Evolutionary conservation across 2,888 invertebrate genomes (phyloP).

Genomic region (Mesopsocus fuscifrons): DNA sequence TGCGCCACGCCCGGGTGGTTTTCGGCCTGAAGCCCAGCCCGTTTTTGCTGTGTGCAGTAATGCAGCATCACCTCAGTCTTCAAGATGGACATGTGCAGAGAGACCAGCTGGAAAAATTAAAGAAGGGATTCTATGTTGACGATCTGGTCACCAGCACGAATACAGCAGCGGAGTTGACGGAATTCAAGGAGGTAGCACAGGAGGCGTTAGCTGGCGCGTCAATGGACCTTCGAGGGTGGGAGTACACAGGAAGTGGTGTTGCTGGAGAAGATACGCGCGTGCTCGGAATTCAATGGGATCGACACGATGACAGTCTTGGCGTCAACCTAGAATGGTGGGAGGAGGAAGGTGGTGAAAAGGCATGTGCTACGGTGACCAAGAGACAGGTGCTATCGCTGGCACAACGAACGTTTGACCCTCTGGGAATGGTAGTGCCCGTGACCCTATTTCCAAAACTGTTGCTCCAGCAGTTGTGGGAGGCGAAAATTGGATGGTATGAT

Average conservation of each 20-base stretch:
- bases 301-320: background rate
- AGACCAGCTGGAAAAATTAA: background rate
- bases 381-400: background rate
- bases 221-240: background rate
- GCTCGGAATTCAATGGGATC: background rate
- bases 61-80: background rate
- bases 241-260: too few species aligned
- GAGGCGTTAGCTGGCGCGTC: background rate
- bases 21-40: slow-evolving; percentile 6
- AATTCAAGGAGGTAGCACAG: background rate
- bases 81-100: too few species aligned
- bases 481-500: background rate
- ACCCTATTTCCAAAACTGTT: background rate
- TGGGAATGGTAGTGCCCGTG: background rate
- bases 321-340: too few species aligned
- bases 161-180: background rate
- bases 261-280: background rate
- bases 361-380: too few species aligned
- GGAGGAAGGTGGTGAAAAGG: too few species aligned
- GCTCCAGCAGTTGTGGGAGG: background rate
- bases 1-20: slow-evolving; percentile 2
- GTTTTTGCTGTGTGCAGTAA: slow-evolving; percentile 2
- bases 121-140: background rate
- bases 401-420: background rate
- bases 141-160: background rate